Evolutionary conservation across 2,797 vertebrate species (phyloP), one percentile per base, ranked within the genome.

Genomic region (Malacoraja senta): DNA sequence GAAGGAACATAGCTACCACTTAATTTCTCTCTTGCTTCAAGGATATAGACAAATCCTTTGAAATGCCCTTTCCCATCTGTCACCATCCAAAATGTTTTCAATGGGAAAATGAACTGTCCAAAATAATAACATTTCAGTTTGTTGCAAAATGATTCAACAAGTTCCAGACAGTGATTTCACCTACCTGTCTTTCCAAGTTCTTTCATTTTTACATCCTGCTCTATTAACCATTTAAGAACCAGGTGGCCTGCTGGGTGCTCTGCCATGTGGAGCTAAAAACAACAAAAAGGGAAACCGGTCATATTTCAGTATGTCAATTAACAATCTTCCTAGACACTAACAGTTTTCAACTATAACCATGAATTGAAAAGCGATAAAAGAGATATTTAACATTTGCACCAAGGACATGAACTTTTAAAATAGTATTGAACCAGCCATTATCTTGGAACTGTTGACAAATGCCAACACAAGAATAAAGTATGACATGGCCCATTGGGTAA

Each of bases 191-290:
- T 98, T 88, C 96, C 96, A 0, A 94, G 95, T 93, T 97, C 95
- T 94, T 94, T 96, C 96, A 96, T 95, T 95, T 97, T 97, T 94
- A 95, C 94, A 94, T 99, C 98, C 96, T 99, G 98, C 93, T 99
- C 98, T 91, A 99, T 96, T 94, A 99, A 95, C 98, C 99, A 99
- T 90, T 99, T 99, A 94, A 99, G 96, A 94, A 99, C 98, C 61
- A 99, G 96, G 95, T 99, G 98, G 94, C 98, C 98, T 12, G 98
- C 98, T 0, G 98, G 98, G 95, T 99, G 98, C 93, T 99, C 98
- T 0, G 97, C 98, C 95, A 99, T 95, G 94, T 99, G 98, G 94
- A 99, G 97, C 99, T 99, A 93, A 63, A 94, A 94, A 94, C 29
- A 68, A 80, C 93, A 81, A 88, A 68, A 58, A 86, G 0, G 92